Evolutionary conservation across 2,888 invertebrate species (phyloP).

Genomic region (Drosophila diplacantha): DNA sequence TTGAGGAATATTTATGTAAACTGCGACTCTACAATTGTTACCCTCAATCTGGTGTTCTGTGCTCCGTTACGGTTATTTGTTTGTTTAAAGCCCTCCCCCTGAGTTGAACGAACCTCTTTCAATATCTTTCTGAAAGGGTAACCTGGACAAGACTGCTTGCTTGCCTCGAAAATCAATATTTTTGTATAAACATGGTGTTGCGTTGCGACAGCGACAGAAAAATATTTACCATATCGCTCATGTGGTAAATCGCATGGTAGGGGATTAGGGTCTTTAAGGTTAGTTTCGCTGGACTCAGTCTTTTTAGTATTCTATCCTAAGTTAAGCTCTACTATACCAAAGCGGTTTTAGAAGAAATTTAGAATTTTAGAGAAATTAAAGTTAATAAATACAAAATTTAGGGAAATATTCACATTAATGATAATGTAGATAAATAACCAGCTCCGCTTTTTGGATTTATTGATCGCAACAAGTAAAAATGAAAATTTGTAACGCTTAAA

Average conservation of each 20-base stretch:
- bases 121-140: constrained; percentile 6
- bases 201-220: constrained; percentile 4
- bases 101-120: constrained; percentile 54
- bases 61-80: not conserved
- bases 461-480: not conserved
- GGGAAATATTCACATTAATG: not conserved
- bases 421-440: no score
- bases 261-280: not conserved
- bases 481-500: not conserved
- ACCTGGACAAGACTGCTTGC: constrained; percentile 4
- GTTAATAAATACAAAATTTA: not conserved
- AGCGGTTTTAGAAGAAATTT: not conserved
- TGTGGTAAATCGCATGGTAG: constrained; percentile 27
- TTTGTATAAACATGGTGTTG: constrained; percentile 48
- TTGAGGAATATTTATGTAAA: constrained; percentile 1
- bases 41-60: not conserved
- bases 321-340: not conserved
- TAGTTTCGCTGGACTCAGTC: not conserved
- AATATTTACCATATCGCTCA: constrained; percentile 23
- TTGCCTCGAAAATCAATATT: constrained; percentile 55
- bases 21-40: not conserved
- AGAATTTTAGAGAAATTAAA: not conserved
- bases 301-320: not conserved
- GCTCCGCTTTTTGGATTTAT: not conserved
- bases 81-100: not conserved